Evolutionary conservation across 2,113 vertebrate species (phyloP).

Genomic region (Sula dactylatra): DNA sequence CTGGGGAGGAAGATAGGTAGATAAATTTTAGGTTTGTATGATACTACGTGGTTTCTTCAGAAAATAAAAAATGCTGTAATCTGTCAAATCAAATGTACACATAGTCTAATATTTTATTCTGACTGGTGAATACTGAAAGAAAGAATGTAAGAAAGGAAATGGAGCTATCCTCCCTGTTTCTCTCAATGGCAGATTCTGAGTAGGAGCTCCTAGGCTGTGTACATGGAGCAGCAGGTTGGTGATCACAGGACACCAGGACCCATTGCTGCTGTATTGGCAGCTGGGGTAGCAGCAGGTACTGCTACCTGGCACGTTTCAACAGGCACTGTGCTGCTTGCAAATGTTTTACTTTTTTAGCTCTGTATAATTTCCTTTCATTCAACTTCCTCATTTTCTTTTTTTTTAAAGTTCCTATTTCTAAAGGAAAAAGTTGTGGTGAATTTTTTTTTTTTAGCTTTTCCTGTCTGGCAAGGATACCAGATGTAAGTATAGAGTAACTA

Average conservation of each 20-base stretch:
- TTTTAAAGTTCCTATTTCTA: background rate
- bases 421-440: background rate
- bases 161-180: background rate
- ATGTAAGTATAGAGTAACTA: background rate
- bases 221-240: accelerated
- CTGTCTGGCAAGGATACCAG: background rate
- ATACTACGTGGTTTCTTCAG: background rate
- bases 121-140: background rate
- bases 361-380: background rate
- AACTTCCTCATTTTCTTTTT: background rate
- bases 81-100: background rate
- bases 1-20: background rate
- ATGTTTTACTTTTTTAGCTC: background rate
- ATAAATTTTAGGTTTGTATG: background rate
- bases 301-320: background rate
- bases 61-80: background rate
- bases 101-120: background rate
- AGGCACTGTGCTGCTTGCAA: background rate
- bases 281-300: background rate
- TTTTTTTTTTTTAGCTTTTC: background rate
- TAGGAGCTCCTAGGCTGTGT: background rate
- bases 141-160: background rate
- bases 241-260: background rate
- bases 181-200: background rate
- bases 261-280: background rate